phyloP scores from a whole-genome alignment of 2,888 invertebrate genomes.

The Aricia artaxerxes region DNA sequence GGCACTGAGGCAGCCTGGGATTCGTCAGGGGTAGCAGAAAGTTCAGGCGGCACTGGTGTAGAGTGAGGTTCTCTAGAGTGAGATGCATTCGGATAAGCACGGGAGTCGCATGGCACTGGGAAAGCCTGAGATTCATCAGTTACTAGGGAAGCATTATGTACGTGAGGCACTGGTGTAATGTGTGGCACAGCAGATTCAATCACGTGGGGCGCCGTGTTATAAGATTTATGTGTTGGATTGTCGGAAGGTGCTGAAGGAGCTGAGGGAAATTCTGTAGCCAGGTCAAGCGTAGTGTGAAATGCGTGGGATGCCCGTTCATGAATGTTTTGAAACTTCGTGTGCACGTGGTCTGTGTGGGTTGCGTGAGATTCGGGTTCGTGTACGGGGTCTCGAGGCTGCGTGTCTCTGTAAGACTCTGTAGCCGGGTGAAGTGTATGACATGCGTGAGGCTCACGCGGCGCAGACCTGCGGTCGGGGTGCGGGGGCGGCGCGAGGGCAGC shows the following conservation, averaged over 20 bases:
- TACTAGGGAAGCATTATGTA: background rate
- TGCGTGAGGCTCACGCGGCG: conserved; percentile 33
- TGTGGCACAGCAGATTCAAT: background rate
- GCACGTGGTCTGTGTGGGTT: background rate
- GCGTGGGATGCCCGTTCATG: background rate
- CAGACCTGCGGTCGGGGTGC: conserved; percentile 68
- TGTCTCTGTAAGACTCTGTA: background rate
- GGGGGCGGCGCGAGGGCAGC: conserved; percentile 68
- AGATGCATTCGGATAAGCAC: background rate
- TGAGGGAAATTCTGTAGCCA: background rate
- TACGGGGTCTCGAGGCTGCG: background rate
- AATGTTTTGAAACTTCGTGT: background rate
- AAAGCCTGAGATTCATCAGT: background rate
- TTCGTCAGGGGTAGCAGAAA: background rate
- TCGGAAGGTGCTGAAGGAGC: background rate
- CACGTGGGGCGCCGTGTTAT: background rate
- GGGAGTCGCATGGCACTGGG: background rate
- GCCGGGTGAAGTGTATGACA: background rate
- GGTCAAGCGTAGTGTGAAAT: background rate
- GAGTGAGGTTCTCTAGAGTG: background rate
- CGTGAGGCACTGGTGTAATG: background rate
- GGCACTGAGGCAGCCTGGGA: background rate
- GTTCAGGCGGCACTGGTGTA: background rate
- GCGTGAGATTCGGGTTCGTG: background rate
- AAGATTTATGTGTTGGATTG: background rate